Base-by-base conservation (phyloP, 1,140 invertebrate species). In the Gyrodactylus bullatarudis region DNA sequence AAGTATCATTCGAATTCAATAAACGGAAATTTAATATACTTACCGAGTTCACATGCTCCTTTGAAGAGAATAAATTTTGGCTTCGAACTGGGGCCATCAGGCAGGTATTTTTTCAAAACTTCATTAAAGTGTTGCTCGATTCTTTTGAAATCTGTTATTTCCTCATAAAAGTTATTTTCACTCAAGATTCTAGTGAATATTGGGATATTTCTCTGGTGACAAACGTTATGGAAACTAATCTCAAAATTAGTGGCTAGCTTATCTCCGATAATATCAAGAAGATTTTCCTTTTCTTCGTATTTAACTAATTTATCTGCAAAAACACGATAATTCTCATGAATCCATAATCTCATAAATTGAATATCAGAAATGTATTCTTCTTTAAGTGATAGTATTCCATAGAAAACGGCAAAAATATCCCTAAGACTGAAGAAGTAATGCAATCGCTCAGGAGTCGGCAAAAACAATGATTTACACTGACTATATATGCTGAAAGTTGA, bases 381-480 rank as follows among this genome's bases (percentile, higher is more conserved):
- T 1, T 27, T 73, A 54, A 34, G 27, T 23, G 27, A 20, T 20
- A 73, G 20, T 1, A 27, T 20, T 22, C 1, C 22, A 2, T 22
- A 22, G 26, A 73, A 69, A 20, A 85, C 84, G 82, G 85, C 88
- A 0, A 88, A 89, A 76, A 91, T 89, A 78, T 90, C 88, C 75
- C 87, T 82, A 75, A 91, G 79, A 79, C 89, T 90, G 80, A 90
- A 90, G 20, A 89, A 79, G 76, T 90, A 91, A 79, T 91, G 88
- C 76, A 88, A 89, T 78, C 89, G 90, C 27, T 85, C 84, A 0
- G 88, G 88, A 0, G 88, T 89, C 0, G 89, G 88, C 68, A 89
- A 78, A 83, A 90, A 85, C 77, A 85, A 86, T 0, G 78, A 78
- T 0, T 84, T 81, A 0, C 89, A 85, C 74, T 82, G 83, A 77